A percentile compares a stretch with the other conserved stretches of the same genome.
These are phyloP conservation scores for Archaeoteleia sp. DNA, from an alignment of 2,888 invertebrate species.

Conservation along the genomic window DNA sequence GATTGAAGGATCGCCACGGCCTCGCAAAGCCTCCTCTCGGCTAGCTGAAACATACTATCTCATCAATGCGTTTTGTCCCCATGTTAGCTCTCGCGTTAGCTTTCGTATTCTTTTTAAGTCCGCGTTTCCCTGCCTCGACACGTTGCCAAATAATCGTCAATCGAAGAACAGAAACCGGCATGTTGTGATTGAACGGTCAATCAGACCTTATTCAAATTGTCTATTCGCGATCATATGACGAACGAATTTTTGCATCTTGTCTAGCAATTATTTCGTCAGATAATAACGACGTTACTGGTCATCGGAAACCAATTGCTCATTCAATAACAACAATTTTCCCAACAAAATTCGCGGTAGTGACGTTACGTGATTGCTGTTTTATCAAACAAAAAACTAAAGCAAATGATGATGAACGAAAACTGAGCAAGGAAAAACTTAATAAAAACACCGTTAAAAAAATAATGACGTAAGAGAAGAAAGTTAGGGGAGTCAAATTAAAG, in stretches of 20 bases:
- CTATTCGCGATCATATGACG: slow-evolving; percentile 2
- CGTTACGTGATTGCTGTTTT: slow-evolving; percentile 23
- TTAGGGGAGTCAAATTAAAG: slow-evolving; percentile 2
- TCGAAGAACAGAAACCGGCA: background rate
- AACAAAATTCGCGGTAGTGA: slow-evolving; percentile 20
- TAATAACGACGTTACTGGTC: slow-evolving; percentile 15
- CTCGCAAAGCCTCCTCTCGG: slow-evolving; percentile 73
- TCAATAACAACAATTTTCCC: slow-evolving; percentile 31
- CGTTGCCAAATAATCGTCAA: slow-evolving; percentile 5
- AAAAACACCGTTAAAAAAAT: too few species aligned
- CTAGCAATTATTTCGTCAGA: background rate
- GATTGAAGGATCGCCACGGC: slow-evolving; percentile 65
- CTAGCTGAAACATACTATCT: slow-evolving; percentile 70
- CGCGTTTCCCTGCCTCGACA: slow-evolving; percentile 25
- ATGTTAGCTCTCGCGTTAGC: slow-evolving; percentile 35
- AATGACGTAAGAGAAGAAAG: background rate
- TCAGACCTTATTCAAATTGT: slow-evolving; percentile 23
- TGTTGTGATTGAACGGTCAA: slow-evolving; percentile 28
- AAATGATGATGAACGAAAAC: slow-evolving; percentile 8
- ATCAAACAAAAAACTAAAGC: slow-evolving; percentile 17
- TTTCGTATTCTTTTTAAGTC: slow-evolving; percentile 20
- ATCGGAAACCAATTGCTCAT: slow-evolving; percentile 32
- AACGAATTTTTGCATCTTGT: slow-evolving; percentile 1
- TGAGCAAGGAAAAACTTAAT: too few species aligned
- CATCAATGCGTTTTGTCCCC: slow-evolving; percentile 56